Percentiles rank a stretch among this genome's conserved stretches.
phyloP scores from a whole-genome alignment of 2,797 vertebrate genomes.

The Sciurus carolinensis region DNA sequence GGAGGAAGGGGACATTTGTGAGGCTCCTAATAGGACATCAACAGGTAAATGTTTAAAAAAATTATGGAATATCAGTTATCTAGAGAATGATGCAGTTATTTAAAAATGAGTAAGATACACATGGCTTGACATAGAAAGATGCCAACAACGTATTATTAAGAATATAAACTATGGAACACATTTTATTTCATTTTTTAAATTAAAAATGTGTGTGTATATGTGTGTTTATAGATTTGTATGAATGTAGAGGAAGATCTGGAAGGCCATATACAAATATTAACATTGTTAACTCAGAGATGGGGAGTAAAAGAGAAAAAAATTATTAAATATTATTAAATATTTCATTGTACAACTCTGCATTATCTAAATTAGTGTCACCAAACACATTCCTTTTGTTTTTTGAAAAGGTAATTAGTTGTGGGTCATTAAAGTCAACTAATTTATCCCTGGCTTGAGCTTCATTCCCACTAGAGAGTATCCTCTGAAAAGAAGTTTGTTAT shows the following conservation, averaged over 20 bases:
- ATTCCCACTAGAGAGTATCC: neutral
- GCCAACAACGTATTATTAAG: neutral
- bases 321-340: neutral
- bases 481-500: neutral
- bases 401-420: neutral
- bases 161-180: neutral
- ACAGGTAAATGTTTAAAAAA: neutral
- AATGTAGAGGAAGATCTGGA: neutral
- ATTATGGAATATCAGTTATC: neutral
- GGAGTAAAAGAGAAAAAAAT: neutral
- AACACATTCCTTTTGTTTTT: slow-evolving; percentile 3
- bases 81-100: neutral
- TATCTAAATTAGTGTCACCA: neutral
- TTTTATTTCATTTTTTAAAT: slow-evolving; percentile 26
- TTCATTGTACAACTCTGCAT: neutral
- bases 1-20: neutral
- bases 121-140: neutral
- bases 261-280: neutral
- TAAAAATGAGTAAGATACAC: neutral
- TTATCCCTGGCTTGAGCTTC: neutral
- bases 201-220: neutral
- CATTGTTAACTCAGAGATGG: slow-evolving; percentile 20
- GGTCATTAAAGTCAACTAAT: neutral
- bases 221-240: neutral
- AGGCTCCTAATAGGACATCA: neutral